phyloP scores from a whole-genome alignment of 2,113 vertebrate genomes.

The Pelvicachromis taeniatus region DNA sequence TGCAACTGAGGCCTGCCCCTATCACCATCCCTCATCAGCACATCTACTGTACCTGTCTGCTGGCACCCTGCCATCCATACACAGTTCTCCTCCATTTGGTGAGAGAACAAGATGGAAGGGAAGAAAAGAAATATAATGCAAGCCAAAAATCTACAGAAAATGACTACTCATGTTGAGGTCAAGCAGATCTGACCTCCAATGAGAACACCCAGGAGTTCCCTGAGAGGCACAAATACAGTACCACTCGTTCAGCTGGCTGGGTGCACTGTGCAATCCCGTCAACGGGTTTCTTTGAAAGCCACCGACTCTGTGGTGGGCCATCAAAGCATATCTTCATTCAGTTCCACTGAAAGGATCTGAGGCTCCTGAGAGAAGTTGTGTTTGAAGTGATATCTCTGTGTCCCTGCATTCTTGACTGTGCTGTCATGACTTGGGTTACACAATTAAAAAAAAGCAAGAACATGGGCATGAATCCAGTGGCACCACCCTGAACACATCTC shows the following conservation, averaged over 20 bases:
- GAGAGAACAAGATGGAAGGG: not conserved
- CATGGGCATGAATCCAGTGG: conserved; percentile 15
- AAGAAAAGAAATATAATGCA: not conserved
- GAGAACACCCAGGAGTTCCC: conserved; percentile 38
- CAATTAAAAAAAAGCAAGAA: conserved; percentile 12
- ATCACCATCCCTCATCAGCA: conserved; percentile 60
- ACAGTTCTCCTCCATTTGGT: conserved; percentile 41
- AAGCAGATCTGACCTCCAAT: conserved; percentile 42
- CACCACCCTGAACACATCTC: conserved; percentile 8
- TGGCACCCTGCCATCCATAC: conserved; percentile 50
- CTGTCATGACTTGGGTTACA: conserved; percentile 65
- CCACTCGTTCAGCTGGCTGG: conserved; percentile 40
- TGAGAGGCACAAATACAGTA: conserved; percentile 28
- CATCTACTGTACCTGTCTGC: conserved; percentile 67
- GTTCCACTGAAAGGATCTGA: conserved; percentile 58
- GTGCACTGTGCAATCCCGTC: conserved; percentile 43
- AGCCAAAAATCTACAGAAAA: conserved; percentile 13
- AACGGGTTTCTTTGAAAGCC: conserved; percentile 58
- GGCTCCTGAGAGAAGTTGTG: conserved; percentile 42
- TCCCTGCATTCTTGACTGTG: conserved; percentile 53
- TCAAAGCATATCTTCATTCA: conserved; percentile 69
- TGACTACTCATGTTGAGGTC: conserved; percentile 34
- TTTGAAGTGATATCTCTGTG: conserved; percentile 74
- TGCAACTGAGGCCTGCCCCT: conserved; percentile 18
- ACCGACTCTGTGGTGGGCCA: conserved; percentile 63